Base-by-base conservation (phyloP, 37 sponge, comb jelly and placozoan species). In the Eunapius fragilis region DNA sequence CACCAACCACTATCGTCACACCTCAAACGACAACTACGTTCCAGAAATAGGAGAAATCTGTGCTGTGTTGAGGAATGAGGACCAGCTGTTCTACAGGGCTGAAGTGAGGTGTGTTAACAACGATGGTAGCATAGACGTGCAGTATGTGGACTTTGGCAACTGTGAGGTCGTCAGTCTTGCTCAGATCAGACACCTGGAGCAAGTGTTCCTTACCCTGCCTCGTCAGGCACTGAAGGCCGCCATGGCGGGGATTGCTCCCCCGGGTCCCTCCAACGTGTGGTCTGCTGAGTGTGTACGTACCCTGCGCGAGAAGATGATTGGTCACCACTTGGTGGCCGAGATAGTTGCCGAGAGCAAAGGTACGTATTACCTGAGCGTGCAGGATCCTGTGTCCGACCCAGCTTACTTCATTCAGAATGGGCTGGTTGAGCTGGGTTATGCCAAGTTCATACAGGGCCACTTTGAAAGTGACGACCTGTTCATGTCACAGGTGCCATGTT, bases 111-210 rank as follows among this genome's bases (percentile, higher is more conserved):
- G 86, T 36, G 86, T 87, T 17, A 87, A 89, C 71, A 34, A 84
- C 67, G 74, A 70, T 80, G 88, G 91, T 4, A 81, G 75, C 14
- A 72, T 79, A 19, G 78, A 82, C 22, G 78, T 93, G 9, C 80
- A 49, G 25, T 89, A 85, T 30, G 76, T 89, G 22, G 94, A 93
- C 80, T 84, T 45, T 70, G 94, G 94, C 30, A 73, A 83, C 68
- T 79, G 70, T 26, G 85, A 87, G 22, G 90, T 41, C 2, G 84
- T 93, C 2, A 25, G 49, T 1, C 36, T 72, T 0, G 24, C 45
- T 9, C 82, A 90, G 34, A n/a, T 93, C 4, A 81, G 77, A 25
- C 73, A 80, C 71, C 36, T 90, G n/a, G 71, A 84, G 2, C 77
- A 86, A 10, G 73, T 75, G 14, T 93, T 87, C 71, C 76, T 79